Evolutionary conservation across 2,797 vertebrate genomes (phyloP).

Genomic region (Linurgus olivaceus): DNA sequence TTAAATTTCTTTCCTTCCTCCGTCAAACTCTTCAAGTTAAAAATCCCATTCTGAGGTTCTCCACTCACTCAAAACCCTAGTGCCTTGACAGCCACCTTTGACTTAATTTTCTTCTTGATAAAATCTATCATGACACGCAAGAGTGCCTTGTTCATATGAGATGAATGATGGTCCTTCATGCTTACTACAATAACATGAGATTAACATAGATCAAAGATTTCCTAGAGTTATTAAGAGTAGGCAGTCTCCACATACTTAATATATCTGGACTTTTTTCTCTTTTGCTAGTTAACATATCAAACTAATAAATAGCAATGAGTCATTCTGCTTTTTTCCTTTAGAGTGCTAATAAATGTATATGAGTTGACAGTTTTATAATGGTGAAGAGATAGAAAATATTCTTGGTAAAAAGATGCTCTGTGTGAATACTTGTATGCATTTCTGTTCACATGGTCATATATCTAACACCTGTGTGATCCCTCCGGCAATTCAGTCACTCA

Average conservation of each 20-base stretch:
- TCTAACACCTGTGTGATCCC: constrained; percentile 68
- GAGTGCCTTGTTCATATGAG: not conserved
- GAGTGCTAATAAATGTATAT: constrained; percentile 1
- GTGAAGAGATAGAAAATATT: constrained; percentile 38
- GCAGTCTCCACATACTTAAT: not conserved
- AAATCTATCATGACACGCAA: constrained; percentile 2
- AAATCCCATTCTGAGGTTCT: constrained; percentile 9
- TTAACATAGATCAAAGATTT: constrained; percentile 51
- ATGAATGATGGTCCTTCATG: constrained; percentile 14
- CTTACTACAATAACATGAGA: constrained; percentile 9
- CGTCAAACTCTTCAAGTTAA: not conserved
- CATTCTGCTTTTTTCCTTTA: not conserved
- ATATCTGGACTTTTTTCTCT: not conserved
- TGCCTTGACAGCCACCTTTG: constrained; percentile 30
- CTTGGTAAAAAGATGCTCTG: not conserved
- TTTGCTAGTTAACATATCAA: constrained; percentile 44
- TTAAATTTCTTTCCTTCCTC: not conserved
- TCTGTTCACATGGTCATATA: constrained; percentile 48
- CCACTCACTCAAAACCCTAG: not conserved
- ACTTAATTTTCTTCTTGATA: constrained; percentile 40
- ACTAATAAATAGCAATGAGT: constrained; percentile 44
- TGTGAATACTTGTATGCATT: constrained; percentile 24
- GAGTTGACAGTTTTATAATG: constrained; percentile 41
- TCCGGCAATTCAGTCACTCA: constrained; percentile 50
- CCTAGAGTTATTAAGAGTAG: constrained; percentile 8